A percentile compares a stretch with the other conserved stretches of the same genome.
phyloP scores from a whole-genome alignment of 2,113 vertebrate genomes.

The Egretta garzetta region DNA sequence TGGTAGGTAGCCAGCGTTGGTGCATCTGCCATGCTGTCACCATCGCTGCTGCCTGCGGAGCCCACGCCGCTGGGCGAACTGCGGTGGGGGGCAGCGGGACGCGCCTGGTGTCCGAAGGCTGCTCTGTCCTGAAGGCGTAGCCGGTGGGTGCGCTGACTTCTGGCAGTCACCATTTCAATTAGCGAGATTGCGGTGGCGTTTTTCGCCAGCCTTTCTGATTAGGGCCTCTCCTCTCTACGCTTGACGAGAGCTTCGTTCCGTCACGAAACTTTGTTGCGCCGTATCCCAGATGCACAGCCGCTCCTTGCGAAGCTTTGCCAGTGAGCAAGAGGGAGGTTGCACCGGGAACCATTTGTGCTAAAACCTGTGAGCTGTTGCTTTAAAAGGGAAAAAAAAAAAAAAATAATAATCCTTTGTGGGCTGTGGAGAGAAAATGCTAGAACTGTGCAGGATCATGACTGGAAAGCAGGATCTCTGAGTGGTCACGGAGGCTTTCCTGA shows the following conservation, averaged over 20 bases:
- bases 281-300: neutral
- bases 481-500: slow-evolving; percentile 66
- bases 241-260: neutral
- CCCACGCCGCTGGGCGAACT: accelerated
- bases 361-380: slow-evolving; percentile 80
- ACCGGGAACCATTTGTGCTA: slow-evolving; percentile 21
- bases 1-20: neutral
- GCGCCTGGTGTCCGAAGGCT: neutral
- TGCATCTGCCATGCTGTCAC: too few species aligned
- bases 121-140: neutral
- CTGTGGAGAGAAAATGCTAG: slow-evolving; percentile 87
- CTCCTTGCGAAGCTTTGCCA: neutral
- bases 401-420: slow-evolving; percentile 75
- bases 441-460: slow-evolving; percentile 83
- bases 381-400: slow-evolving; percentile 74
- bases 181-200: neutral
- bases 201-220: accelerated
- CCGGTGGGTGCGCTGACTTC: neutral
- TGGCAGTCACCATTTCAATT: accelerated
- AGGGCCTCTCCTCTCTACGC: neutral
- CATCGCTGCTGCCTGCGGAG: neutral
- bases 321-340: neutral
- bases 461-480: slow-evolving; percentile 82
- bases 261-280: accelerated
- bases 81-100: neutral